These are phyloP conservation scores for Anagyrus pseudococci DNA, from an alignment of 2,888 invertebrate species.

Conservation along the genomic window DNA sequence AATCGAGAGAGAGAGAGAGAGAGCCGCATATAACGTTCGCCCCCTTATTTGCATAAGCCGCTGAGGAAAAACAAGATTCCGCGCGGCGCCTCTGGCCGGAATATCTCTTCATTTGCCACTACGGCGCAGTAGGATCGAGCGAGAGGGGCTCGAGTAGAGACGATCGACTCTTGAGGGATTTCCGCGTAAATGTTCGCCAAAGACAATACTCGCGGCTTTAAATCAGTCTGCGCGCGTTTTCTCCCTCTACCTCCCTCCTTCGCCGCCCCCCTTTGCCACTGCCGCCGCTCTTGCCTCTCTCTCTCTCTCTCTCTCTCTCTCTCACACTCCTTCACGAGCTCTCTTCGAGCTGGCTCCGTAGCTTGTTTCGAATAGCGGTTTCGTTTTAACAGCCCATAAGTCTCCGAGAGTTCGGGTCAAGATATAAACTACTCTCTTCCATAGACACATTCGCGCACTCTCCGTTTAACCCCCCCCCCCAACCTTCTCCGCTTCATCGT, in stretches of 20 bases:
- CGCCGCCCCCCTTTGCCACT: no score
- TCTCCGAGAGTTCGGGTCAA: conserved; percentile 29
- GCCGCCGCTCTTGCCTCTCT: no score
- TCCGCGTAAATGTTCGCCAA: conserved; percentile 26
- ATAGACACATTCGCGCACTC: no score
- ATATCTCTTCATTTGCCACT: conserved; percentile 20
- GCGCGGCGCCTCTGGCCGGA: not conserved
- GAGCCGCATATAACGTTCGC: no score
- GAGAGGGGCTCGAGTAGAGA: conserved; percentile 4
- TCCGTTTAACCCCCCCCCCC: no score
- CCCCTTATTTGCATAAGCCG: conserved; percentile 25
- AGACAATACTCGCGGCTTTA: conserved; percentile 31
- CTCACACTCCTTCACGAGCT: no score
- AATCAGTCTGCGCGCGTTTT: conserved; percentile 30
- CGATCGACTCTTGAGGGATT: conserved; percentile 20
- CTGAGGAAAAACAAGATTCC: conserved; percentile 21
- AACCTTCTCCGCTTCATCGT: no score
- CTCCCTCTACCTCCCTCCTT: no score
- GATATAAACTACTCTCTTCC: conserved; percentile 19
- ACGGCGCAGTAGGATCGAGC: not conserved
- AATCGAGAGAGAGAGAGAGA: conserved; percentile 31
- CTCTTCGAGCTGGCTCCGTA: not conserved
- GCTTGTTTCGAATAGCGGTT: conserved; percentile 34
- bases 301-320: no score
- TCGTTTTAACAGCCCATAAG: conserved; percentile 36